Evolutionary conservation across 2,888 invertebrate genomes (phyloP).

Genomic region (Thereva unica): DNA sequence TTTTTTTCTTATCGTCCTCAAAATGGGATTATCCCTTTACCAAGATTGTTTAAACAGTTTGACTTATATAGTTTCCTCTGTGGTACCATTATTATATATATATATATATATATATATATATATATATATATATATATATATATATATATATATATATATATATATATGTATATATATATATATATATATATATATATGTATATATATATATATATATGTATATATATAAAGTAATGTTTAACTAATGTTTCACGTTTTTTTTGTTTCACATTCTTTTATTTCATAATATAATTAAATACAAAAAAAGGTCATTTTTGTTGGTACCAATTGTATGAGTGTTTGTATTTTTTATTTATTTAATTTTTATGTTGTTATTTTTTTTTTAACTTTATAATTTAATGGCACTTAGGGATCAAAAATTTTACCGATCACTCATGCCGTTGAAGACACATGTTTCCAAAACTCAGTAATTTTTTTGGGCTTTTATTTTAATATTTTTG

Average conservation of each 20-base stretch:
- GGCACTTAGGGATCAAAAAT: slow-evolving; percentile 33
- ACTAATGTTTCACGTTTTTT: background rate
- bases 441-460: slow-evolving; percentile 31
- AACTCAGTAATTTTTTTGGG: background rate
- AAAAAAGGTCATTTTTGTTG: slow-evolving; percentile 16
- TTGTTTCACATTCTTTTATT: background rate
- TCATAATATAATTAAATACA: background rate
- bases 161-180: no score
- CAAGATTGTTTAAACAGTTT: no score
- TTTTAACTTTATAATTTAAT: slow-evolving; percentile 25
- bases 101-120: no score
- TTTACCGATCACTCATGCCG: slow-evolving; percentile 32
- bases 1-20: slow-evolving; percentile 5
- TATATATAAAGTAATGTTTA: no score
- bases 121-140: no score
- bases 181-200: no score
- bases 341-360: slow-evolving; percentile 8
- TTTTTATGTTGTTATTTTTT: slow-evolving; percentile 7
- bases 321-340: slow-evolving; percentile 17
- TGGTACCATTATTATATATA: no score
- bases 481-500: background rate
- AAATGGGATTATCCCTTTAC: no score
- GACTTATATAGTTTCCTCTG: no score
- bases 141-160: no score
- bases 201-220: no score